phyloP scores from a whole-genome alignment of 2,797 vertebrate species.

The Thunnus albacares region DNA sequence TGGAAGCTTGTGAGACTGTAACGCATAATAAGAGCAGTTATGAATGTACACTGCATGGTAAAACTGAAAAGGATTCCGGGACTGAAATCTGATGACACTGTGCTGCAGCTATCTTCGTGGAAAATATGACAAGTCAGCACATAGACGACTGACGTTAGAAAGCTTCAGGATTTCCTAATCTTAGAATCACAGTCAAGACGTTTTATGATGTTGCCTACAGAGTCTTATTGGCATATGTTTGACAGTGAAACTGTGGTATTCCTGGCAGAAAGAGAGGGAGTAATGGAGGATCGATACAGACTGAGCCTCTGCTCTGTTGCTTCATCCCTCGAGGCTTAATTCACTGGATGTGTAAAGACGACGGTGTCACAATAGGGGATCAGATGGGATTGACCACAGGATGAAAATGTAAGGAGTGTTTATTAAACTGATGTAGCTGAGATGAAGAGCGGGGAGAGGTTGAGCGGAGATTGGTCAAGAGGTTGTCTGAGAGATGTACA shows the following conservation, averaged over 20 bases:
- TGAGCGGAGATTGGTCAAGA: conserved; percentile 37
- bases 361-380: conserved; percentile 80
- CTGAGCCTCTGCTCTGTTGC: conserved; percentile 76
- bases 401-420: conserved; percentile 80
- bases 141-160: neutral
- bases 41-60: conserved; percentile 44
- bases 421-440: conserved; percentile 77
- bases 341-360: conserved; percentile 78
- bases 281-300: conserved; percentile 75
- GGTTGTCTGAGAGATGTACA: conserved; percentile 44
- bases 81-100: conserved; percentile 26
- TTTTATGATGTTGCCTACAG: conserved; percentile 20
- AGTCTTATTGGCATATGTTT: conserved; percentile 29
- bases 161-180: conserved; percentile 34
- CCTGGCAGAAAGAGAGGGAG: conserved; percentile 50
- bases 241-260: conserved; percentile 61
- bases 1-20: conserved; percentile 28
- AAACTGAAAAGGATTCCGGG: conserved; percentile 32
- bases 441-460: conserved; percentile 44
- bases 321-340: conserved; percentile 81
- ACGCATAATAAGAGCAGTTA: conserved; percentile 41
- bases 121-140: conserved; percentile 32
- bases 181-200: conserved; percentile 22
- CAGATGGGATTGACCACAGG: conserved; percentile 80
- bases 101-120: conserved; percentile 3